Base-by-base conservation (phyloP, 1,140 invertebrate genomes). In the Procambarus clarkii region DNA sequence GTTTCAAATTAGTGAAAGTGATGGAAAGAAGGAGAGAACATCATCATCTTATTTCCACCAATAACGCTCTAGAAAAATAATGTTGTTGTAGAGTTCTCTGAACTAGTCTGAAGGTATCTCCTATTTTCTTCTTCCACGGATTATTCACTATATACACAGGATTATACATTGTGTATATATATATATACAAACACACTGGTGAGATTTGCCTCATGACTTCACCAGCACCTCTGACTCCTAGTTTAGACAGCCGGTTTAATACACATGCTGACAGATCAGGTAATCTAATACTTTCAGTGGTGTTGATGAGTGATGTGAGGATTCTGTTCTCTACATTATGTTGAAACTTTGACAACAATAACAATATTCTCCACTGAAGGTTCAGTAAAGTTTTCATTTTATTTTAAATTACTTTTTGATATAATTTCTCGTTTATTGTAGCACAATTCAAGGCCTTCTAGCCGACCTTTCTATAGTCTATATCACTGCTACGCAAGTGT, bases 141-240 rank as follows among this genome's bases (percentile, higher is more conserved):
- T 8, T 24, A 58, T 58, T 24, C 54, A 3, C 54, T 54, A 58
- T 58, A 5, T 58, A 82, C 54, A 58, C 13, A 60, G 2, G 48
- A 9, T 44, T 87, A 77, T 78, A 58, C 48, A 77, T 74, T 34
- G 34, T 34, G 34, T 34, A 34, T 64, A 77, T 86, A 86, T 86
- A 74, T 87, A 50, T 87, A 15, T 58, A 74, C 79, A 46, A 18
- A 85, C n/a, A 58, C n/a, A 54, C 50, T 2, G 80, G 21, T 58
- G 5, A 44, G 8, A 21, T 24, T n/a, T 9, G 7, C 3, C 34
- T 48, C 46, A n/a, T 58, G 78, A 18, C 48, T 58, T 8, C 80
- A 45, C 11, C 7, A 18, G 44, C 76, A 78, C 76, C 13, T 11
- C 9, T 24, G 76, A 45, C 7, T 15, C 4, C 60, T 64, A 0